A percentile compares a stretch with the other conserved stretches of the same genome.
phyloP scores from a whole-genome alignment of 2,797 vertebrate species.

The Macroramphosus scolopax region DNA sequence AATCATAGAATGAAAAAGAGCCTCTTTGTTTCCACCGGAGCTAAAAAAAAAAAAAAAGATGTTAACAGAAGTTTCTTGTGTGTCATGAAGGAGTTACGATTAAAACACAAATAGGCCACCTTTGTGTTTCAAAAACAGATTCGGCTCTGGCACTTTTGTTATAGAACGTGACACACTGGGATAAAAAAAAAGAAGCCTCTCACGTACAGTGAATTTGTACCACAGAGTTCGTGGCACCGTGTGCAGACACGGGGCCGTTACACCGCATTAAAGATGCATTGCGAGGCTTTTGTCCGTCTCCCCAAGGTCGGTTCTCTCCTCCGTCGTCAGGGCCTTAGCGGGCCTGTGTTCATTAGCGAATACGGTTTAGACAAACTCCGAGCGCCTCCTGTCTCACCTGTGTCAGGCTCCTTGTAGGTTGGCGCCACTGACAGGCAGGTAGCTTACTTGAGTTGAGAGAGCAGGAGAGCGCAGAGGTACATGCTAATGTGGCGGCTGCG shows the following conservation, averaged over 20 bases:
- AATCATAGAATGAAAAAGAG: conserved; percentile 29
- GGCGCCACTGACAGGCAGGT: conserved; percentile 50
- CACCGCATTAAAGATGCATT: conserved; percentile 36
- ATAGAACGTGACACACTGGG: conserved; percentile 15
- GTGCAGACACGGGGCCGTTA: conserved; percentile 3
- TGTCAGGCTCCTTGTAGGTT: conserved; percentile 29
- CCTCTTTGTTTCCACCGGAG: conserved; percentile 29
- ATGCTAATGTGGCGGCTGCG: conserved; percentile 57
- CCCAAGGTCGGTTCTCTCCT: conserved; percentile 17
- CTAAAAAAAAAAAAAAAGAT: not conserved
- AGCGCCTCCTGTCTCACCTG: conserved; percentile 54
- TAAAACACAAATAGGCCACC: conserved; percentile 23
- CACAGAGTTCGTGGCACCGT: not conserved
- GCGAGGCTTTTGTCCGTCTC: conserved; percentile 30
- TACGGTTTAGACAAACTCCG: conserved; percentile 42
- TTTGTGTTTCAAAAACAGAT: conserved; percentile 28
- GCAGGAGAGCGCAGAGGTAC: conserved; percentile 35
- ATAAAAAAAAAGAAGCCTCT: too few species aligned
- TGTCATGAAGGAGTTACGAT: conserved; percentile 3
- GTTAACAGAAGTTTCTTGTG: too few species aligned
- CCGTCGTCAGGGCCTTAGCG: conserved; percentile 19
- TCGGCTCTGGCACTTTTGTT: conserved; percentile 28
- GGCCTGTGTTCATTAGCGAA: conserved; percentile 54
- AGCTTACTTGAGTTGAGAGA: conserved; percentile 14
- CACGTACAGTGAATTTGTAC: too few species aligned